phyloP scores from a whole-genome alignment of 2,888 invertebrate genomes.

The Drosophila phalerata region DNA sequence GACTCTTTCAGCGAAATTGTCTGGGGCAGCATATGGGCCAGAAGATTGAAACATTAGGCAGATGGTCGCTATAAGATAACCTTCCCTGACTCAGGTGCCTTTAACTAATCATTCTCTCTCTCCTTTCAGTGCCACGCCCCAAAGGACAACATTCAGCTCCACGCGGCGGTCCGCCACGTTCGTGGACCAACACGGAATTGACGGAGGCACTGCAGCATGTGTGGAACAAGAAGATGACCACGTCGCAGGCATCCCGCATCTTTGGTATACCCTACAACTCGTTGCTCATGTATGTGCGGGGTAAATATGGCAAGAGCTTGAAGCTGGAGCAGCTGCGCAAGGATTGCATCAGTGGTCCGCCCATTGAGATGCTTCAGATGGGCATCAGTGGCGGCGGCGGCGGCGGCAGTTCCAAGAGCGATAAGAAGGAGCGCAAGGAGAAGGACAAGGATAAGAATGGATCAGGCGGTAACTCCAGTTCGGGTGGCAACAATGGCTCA shows the following conservation, averaged over 20 bases:
- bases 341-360: conserved; percentile 94
- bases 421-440: conserved; percentile 77
- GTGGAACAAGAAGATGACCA: conserved; percentile 98
- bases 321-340: conserved; percentile 95
- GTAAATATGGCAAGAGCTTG: conserved; percentile 96
- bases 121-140: conserved; percentile 90
- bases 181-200: conserved; percentile 96
- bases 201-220: conserved; percentile 96
- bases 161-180: conserved; percentile 94
- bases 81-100: conserved; percentile 56
- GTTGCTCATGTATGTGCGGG: conserved; percentile 95
- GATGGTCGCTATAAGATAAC: conserved; percentile 82
- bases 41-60: conserved; percentile 85
- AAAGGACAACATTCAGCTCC: conserved; percentile 97
- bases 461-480: conserved; percentile 12
- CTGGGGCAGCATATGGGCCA: conserved; percentile 70
- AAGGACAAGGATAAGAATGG: conserved; percentile 72
- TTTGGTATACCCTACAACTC: conserved; percentile 98
- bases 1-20: conserved; percentile 61
- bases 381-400: conserved; percentile 86
- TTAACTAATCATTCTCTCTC: conserved; percentile 43
- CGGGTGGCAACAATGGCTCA: conserved; percentile 30
- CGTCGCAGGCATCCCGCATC: conserved; percentile 95
- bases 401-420: conserved; percentile 64
- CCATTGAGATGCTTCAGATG: conserved; percentile 89